A percentile compares a stretch with the other conserved stretches of the same genome.
These are phyloP conservation scores for Eupithecia centaureata DNA, from an alignment of 2,888 invertebrate genomes.

Conservation along the genomic window DNA sequence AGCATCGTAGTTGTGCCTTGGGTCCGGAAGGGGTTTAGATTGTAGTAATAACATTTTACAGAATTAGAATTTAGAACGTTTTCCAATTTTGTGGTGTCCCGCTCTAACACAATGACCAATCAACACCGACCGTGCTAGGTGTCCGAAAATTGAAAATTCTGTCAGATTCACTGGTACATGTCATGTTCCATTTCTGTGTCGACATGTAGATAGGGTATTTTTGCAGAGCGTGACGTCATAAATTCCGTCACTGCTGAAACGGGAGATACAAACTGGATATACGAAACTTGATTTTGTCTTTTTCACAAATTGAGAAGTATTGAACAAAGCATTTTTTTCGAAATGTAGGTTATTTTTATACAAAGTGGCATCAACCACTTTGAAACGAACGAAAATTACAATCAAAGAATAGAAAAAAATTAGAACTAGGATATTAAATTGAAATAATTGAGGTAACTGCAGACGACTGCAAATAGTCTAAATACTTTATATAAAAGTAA, in stretches of 20 bases:
- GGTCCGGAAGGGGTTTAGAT: no score
- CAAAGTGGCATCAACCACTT: neutral
- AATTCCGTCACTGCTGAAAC: constrained; percentile 4
- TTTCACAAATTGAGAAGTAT: neutral
- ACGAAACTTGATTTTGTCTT: neutral
- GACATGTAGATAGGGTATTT: constrained; percentile 12
- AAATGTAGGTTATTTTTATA: neutral
- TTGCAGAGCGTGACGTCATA: constrained; percentile 7
- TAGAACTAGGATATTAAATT: no score
- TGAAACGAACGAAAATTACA: no score
- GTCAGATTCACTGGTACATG: constrained; percentile 9
- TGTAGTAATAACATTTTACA: no score
- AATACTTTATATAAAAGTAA: no score
- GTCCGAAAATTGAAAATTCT: constrained; percentile 16
- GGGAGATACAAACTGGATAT: neutral
- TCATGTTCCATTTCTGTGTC: constrained; percentile 3
- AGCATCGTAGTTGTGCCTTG: no score
- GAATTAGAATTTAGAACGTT: no score
- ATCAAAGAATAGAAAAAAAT: no score
- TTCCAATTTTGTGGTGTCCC: neutral
- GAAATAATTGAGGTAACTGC: no score
- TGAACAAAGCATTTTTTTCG: neutral
- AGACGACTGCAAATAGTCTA: no score
- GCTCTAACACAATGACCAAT: constrained; percentile 12
- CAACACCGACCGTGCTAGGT: constrained; percentile 4